Evolutionary conservation across 2,113 vertebrate genomes (phyloP).

Genomic region (Gorsachius goisagi): DNA sequence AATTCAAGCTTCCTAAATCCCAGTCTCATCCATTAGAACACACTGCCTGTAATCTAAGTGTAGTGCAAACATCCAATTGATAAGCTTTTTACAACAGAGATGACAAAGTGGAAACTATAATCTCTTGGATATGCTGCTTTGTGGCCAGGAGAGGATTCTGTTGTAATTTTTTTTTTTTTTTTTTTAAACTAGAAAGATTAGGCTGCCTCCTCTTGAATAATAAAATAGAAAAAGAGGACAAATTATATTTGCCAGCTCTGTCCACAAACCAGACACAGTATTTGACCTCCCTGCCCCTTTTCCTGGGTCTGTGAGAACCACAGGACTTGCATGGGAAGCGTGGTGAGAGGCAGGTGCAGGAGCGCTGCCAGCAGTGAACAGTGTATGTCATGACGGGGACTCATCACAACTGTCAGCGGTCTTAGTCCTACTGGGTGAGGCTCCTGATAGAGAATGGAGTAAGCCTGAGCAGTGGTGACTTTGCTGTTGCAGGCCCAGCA

Average conservation of each 20-base stretch:
- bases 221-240: not conserved
- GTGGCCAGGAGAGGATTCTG: constrained; percentile 1
- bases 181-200: not conserved
- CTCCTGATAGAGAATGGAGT: not conserved
- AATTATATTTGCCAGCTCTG: not conserved
- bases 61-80: constrained; percentile 8
- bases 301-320: not conserved
- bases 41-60: not conserved
- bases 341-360: not conserved
- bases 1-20: not conserved
- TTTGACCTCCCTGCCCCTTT: not conserved
- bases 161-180: not conserved
- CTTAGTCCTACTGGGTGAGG: not conserved
- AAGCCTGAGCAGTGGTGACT: not conserved
- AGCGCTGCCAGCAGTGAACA: not conserved
- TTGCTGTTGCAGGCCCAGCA: not conserved
- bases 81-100: constrained; percentile 39
- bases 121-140: constrained; percentile 21
- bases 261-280: not conserved
- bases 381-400: not conserved
- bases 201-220: not conserved
- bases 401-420: not conserved
- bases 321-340: fast-evolving
- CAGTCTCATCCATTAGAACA: not conserved
- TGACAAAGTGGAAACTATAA: constrained; percentile 24